Evolutionary conservation across 2,113 vertebrate species (phyloP), one percentile per base, ranked within the genome.

Genomic region (Mungos mungo): DNA sequence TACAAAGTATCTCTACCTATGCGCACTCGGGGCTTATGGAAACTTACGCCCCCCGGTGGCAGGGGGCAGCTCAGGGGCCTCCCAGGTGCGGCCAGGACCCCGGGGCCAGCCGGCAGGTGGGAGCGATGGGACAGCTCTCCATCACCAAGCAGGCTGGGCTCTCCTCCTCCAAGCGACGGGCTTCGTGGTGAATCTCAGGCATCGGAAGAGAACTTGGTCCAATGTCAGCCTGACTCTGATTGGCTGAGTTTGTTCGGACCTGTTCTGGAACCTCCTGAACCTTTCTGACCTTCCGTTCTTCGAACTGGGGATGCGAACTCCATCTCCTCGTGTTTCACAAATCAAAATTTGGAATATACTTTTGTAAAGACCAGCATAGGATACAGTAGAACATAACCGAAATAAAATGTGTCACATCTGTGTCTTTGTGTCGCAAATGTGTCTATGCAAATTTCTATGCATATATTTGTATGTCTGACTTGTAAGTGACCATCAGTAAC

Each of bases 141-240:
- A 23, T 45, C 66, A 25, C 1, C 10, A 63, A 38, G 63, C 52
- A 25, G 29, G 41, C 41, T 2, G 31, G 88, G 84, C 23, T 52
- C 29, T 5, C 27, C 25, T 38, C 47, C 74, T 81, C 31, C 19
- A 0, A 29, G 25, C 29, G 63, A 54, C 7, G 18, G 7, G 16
- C 15, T 0, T n/a, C 8, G 0, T 0, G 15, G 3, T 11, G 38
- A 23, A 3, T 13, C 54, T 80, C 5, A 0, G n/a, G 3, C 27
- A 11, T 3, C 60, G 0, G 41, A 35, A 21, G 31, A 47, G 38
- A 4, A 38, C 0, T 0, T 3, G 76, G 57, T 63, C 71, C 41
- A 4, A 15, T 25, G 57, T 33, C 52, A 33, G 14, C 7, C 65
- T 45, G 8, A 23, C 27, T n/a, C 74, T 3, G 18, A 18, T 35